Evolutionary conservation across 2,797 vertebrate genomes (phyloP).

Genomic region (Hyperoplus immaculatus): DNA sequence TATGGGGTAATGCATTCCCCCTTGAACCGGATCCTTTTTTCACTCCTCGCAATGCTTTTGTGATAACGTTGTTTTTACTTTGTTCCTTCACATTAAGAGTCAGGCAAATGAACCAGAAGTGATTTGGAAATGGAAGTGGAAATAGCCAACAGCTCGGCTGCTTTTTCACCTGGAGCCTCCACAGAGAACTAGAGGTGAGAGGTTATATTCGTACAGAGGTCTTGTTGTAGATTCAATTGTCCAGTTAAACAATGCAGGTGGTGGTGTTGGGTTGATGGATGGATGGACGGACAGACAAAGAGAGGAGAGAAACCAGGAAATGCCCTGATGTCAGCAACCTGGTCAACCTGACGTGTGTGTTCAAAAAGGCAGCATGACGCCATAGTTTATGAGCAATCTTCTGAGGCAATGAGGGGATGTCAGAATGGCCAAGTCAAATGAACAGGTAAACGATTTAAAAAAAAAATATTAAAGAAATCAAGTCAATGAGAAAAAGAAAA

Average conservation of each 20-base stretch:
- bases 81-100: constrained; percentile 33
- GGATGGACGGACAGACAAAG: neutral
- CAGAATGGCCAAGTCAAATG: neutral
- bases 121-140: constrained; percentile 2
- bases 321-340: neutral
- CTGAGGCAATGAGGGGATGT: neutral
- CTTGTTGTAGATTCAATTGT: neutral
- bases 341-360: neutral
- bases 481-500: neutral
- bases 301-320: neutral
- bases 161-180: neutral
- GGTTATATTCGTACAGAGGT: constrained; percentile 7
- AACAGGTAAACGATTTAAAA: neutral
- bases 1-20: neutral
- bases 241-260: neutral
- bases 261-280: neutral
- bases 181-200: constrained; percentile 5
- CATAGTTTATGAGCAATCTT: constrained; percentile 10
- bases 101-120: neutral
- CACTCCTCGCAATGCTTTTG: neutral
- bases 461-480: neutral
- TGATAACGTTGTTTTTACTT: neutral
- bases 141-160: neutral
- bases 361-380: neutral
- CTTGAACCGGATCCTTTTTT: constrained; percentile 13